These are phyloP conservation scores for Aphelenchoides besseyi DNA, from an alignment of 1,140 invertebrate genomes.

Conservation along the genomic window DNA sequence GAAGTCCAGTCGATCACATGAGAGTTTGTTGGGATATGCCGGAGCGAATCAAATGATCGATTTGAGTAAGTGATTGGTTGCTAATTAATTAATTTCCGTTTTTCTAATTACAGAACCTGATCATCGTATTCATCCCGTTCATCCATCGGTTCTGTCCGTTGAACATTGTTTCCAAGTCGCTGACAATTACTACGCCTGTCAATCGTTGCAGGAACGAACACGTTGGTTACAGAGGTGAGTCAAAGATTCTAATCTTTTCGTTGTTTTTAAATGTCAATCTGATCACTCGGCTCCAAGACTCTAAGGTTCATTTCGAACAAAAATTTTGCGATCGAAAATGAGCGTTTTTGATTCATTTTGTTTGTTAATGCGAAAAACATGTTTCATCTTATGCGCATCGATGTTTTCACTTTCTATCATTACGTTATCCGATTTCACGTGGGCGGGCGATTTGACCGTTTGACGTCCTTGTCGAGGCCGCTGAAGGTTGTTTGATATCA, in stretches of 20 bases:
- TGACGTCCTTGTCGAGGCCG: too few species aligned
- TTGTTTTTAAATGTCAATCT: conserved; percentile 12
- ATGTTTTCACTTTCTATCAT: too few species aligned
- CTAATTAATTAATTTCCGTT: background rate
- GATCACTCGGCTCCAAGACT: background rate
- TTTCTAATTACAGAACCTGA: conserved; percentile 37
- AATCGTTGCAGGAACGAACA: conserved; percentile 45
- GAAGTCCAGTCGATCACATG: conserved; percentile 30
- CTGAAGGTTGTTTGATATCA: too few species aligned
- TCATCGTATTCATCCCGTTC: conserved; percentile 52
- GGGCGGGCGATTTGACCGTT: too few species aligned
- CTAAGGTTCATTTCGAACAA: background rate
- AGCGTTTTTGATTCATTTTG: background rate
- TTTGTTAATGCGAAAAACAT: background rate
- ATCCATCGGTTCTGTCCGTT: conserved; percentile 53
- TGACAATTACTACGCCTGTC: conserved; percentile 51
- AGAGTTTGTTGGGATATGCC: conserved; percentile 25
- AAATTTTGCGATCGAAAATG: conserved; percentile 16
- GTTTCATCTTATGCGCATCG: background rate
- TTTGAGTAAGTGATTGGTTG: conserved; percentile 21
- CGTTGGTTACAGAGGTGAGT: conserved; percentile 61
- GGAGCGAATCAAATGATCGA: conserved; percentile 27
- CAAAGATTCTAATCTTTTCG: conserved; percentile 19
- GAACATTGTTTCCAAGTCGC: conserved; percentile 56
- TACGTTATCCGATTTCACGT: too few species aligned